Conservation (phyloP, 2,797 vertebrate species). For the Clarias fuscus region DNA sequence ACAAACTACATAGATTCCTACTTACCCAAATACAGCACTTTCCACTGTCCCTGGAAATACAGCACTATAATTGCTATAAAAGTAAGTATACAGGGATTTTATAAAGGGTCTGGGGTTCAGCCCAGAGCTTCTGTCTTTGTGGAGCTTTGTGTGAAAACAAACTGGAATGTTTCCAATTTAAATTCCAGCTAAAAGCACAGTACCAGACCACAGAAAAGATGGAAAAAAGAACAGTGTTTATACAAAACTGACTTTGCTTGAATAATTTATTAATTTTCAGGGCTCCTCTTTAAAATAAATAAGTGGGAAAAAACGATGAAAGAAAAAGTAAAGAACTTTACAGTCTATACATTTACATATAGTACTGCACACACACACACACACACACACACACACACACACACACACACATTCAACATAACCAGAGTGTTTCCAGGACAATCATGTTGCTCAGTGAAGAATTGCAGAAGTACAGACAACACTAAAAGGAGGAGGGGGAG, state of each 20-base stretch:
- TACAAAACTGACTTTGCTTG: slow-evolving; percentile 16
- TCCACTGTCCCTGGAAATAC: neutral
- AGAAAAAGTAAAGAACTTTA: slow-evolving; percentile 69
- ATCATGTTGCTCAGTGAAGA: slow-evolving; percentile 44
- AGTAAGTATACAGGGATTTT: neutral
- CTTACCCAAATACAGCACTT: neutral
- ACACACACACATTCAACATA: slow-evolving; percentile 21
- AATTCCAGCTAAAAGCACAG: neutral
- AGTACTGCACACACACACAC: slow-evolving; percentile 57
- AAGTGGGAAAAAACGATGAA: slow-evolving; percentile 74
- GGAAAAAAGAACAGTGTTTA: neutral
- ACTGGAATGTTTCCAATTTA: neutral
- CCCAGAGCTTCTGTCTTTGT: neutral
- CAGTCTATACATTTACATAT: slow-evolving; percentile 70
- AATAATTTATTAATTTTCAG: slow-evolving; percentile 75
- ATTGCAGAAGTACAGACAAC: slow-evolving; percentile 34
- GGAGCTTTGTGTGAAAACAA: neutral
- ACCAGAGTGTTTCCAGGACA: slow-evolving; percentile 43
- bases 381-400: slow-evolving; percentile 18
- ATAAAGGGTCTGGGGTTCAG: neutral
- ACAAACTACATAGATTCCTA: neutral
- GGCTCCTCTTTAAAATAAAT: slow-evolving; percentile 84
- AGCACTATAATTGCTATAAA: neutral
- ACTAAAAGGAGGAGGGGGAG: neutral
- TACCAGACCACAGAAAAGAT: neutral